Evolutionary conservation across 1,140 invertebrate species (phyloP).

Genomic region (Cryptotermes secundus): DNA sequence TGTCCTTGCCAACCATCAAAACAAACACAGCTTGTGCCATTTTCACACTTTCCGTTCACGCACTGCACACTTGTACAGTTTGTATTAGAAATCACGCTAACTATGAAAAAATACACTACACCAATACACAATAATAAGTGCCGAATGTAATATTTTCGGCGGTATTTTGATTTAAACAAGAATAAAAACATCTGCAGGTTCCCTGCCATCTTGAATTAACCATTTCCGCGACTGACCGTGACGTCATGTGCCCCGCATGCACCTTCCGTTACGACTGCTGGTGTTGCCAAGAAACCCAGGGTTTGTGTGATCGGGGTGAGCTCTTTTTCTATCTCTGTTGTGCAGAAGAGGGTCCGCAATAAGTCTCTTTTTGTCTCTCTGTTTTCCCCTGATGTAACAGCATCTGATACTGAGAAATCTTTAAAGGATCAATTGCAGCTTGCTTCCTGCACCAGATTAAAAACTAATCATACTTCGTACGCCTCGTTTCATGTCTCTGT

Average conservation of each 20-base stretch:
- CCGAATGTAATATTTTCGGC: conserved; percentile 61
- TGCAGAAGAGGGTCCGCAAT: no score
- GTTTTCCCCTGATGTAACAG: no score
- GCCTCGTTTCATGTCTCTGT: no score
- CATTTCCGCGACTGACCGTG: conserved; percentile 39
- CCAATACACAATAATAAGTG: conserved; percentile 39
- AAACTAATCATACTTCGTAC: no score
- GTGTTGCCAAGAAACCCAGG: no score
- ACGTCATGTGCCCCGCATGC: conserved; percentile 35
- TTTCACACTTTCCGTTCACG: conserved; percentile 75
- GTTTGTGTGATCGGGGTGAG: no score
- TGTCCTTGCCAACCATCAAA: conserved; percentile 86
- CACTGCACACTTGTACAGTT: conserved; percentile 50
- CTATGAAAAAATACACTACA: conserved; percentile 53
- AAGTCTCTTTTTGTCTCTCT: no score
- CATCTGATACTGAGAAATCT: no score
- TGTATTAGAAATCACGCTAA: conserved; percentile 51
- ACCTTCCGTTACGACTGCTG: not conserved
- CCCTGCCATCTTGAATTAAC: conserved; percentile 66
- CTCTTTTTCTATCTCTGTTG: no score
- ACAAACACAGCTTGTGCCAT: conserved; percentile 78
- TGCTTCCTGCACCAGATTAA: no score
- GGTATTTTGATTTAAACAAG: conserved; percentile 79
- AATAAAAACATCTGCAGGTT: conserved; percentile 80
- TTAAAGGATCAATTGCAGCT: no score